Evolutionary conservation across 2,113 vertebrate species (phyloP).

Genomic region (Psilopogon haemacephalus): DNA sequence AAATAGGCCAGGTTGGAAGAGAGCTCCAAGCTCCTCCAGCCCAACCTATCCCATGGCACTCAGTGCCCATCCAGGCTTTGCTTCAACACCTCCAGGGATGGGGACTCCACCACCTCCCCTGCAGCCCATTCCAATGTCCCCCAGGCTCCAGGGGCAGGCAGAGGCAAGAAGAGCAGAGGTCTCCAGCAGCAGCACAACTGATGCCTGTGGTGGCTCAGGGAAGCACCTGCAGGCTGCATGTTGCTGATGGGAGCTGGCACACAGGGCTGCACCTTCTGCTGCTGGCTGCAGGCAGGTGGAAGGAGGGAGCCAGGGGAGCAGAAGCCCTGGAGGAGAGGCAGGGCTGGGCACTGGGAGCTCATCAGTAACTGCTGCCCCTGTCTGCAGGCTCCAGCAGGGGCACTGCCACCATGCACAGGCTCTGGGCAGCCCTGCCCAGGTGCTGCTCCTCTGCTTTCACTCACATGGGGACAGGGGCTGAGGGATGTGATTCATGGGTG

Average conservation of each 20-base stretch:
- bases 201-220: neutral
- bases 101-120: too few relatives aligned
- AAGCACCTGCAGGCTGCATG: conserved; percentile 24
- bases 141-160: neutral
- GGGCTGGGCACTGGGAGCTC: conserved; percentile 13
- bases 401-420: neutral
- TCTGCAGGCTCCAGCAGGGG: neutral
- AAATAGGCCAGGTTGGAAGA: too few relatives aligned
- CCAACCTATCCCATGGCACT: too few relatives aligned
- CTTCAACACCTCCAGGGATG: too few relatives aligned
- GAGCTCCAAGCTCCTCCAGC: too few relatives aligned
- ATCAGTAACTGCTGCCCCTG: conserved; percentile 39
- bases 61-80: too few relatives aligned
- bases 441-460: neutral
- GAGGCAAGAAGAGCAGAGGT: neutral
- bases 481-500: neutral
- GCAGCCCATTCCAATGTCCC: neutral
- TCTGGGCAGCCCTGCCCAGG: neutral
- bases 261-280: conserved; percentile 2
- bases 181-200: neutral
- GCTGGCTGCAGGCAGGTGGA: neutral
- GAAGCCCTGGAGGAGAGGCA: neutral
- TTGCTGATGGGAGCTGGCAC: conserved; percentile 38
- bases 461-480: rapidly evolving
- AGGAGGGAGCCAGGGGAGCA: conserved; percentile 5